Evolutionary conservation across 2,888 invertebrate species (phyloP).

Genomic region (Drosophila fungiperda): DNA sequence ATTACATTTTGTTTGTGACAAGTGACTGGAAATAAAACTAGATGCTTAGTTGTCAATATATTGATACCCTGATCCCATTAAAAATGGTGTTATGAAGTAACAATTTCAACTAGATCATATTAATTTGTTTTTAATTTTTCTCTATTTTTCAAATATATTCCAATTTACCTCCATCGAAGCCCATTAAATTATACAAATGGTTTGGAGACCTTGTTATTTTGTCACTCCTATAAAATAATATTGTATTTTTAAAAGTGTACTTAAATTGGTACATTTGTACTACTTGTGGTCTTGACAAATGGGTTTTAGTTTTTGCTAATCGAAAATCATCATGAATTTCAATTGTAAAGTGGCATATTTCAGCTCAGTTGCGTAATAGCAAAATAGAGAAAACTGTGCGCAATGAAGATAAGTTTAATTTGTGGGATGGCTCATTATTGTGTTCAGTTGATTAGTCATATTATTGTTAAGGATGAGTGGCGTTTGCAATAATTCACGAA

Average conservation of each 20-base stretch:
- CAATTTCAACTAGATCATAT: not conserved
- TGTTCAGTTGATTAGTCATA: not conserved
- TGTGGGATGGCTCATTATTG: conserved; percentile 1
- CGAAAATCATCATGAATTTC: not conserved
- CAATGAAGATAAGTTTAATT: not conserved
- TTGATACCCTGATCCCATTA: not conserved
- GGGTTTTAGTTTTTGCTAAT: not conserved
- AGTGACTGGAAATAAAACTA: not conserved
- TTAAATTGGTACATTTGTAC: not conserved
- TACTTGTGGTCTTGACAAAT: not conserved
- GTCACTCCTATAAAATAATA: not conserved
- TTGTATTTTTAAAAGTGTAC: not conserved
- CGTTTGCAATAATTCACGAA: conserved; percentile 5
- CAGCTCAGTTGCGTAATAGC: not conserved
- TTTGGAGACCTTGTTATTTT: not conserved
- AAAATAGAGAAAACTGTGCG: not conserved
- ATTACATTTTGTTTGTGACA: not conserved
- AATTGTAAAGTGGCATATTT: not conserved
- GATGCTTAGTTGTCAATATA: not conserved
- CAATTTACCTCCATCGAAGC: not conserved
- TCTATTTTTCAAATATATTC: not conserved
- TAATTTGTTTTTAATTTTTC: not conserved
- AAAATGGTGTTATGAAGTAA: not conserved
- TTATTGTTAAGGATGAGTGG: conserved; percentile 8
- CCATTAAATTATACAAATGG: not conserved